phyloP scores from a whole-genome alignment of 1,140 invertebrate genomes.

The Drosophila mauritiana region DNA sequence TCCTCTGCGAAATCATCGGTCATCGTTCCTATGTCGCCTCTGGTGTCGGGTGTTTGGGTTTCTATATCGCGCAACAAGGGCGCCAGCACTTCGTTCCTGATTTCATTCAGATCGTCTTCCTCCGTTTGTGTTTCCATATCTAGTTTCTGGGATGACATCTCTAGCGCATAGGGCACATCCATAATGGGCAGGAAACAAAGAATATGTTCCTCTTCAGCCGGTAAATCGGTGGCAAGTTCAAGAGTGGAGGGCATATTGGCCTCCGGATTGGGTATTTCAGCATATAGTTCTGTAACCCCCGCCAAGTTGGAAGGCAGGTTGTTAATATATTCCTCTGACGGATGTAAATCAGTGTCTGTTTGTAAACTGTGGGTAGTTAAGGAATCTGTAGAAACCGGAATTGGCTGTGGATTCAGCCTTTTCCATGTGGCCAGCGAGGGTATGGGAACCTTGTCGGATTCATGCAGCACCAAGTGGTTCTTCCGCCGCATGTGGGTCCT shows the following conservation, averaged over 20 bases:
- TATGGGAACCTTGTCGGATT: conserved; percentile 42
- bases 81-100: conserved; percentile 53
- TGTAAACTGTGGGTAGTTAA: neutral
- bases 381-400: neutral
- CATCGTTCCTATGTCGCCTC: conserved; percentile 57
- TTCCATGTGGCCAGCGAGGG: conserved; percentile 26
- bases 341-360: too few species aligned
- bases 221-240: neutral
- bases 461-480: conserved; percentile 24
- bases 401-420: conserved; percentile 18
- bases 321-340: neutral
- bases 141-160: conserved; percentile 39
- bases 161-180: conserved; percentile 34
- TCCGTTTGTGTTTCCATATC: conserved; percentile 72
- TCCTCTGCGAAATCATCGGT: conserved; percentile 42
- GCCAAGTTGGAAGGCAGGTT: neutral
- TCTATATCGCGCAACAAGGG: conserved; percentile 61
- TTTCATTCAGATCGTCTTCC: conserved; percentile 52
- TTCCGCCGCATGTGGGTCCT: conserved; percentile 68
- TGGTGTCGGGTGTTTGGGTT: conserved; percentile 59
- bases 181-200: conserved; percentile 26
- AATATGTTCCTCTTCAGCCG: conserved; percentile 2
- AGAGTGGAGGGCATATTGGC: neutral
- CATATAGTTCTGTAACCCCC: neutral
- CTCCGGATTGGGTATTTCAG: neutral